phyloP scores from a whole-genome alignment of 2,113 vertebrate species.

The Alces alces region DNA sequence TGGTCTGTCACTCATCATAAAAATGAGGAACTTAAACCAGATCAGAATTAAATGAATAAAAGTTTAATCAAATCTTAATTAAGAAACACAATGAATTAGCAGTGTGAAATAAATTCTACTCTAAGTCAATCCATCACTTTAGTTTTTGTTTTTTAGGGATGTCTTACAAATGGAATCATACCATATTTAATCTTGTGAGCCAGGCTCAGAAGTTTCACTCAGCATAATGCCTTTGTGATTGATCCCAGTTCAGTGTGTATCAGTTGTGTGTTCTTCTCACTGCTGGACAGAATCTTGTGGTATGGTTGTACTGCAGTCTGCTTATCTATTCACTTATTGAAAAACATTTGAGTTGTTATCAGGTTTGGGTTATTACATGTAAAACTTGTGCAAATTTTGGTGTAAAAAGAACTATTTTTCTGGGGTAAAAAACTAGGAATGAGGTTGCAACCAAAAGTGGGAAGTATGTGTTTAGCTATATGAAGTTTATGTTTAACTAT shows the following conservation, averaged over 20 bases:
- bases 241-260: not conserved
- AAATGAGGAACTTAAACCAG: not conserved
- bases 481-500: not conserved
- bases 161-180: not conserved
- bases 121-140: not conserved
- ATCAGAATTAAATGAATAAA: not conserved
- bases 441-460: not conserved
- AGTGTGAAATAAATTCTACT: not conserved
- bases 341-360: not conserved
- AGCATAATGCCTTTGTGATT: not conserved
- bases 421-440: not conserved
- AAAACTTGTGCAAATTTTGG: not conserved
- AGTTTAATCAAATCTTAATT: not conserved
- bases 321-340: not conserved
- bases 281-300: not conserved
- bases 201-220: not conserved
- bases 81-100: not conserved
- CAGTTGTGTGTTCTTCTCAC: not conserved
- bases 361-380: not conserved
- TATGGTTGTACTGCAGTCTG: not conserved
- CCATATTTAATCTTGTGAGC: no score
- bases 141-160: not conserved
- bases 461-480: not conserved
- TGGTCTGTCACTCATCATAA: not conserved
- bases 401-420: not conserved